Evolutionary conservation across 1,140 invertebrate species (phyloP), one percentile per base, ranked within the genome.

Genomic region (Sitophilus oryzae): DNA sequence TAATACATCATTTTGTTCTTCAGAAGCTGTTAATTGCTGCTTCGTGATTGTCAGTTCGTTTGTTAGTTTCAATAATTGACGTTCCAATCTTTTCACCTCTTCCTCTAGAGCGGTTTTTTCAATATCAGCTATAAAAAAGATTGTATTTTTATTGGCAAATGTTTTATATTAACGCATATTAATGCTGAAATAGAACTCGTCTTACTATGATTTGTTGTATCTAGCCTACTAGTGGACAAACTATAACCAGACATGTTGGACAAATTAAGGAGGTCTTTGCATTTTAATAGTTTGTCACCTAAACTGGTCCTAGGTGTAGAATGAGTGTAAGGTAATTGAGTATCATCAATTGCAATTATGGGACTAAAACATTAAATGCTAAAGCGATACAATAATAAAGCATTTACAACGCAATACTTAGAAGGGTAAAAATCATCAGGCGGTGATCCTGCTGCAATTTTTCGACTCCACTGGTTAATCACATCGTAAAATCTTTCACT

Each of bases 1-100:
- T 11, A 64, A 22, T 8, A 43, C 22, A n/a, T 64, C 62, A 44
- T 64, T 64, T 49, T 57, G 59, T 14, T 64, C 62, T 40, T 64
- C 59, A 2, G 52, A 46, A 16, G 35, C 8, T n/a, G 57, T 16
- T 16, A 64, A 45, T 38, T 64, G 62, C 9, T 59, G 38, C 37
- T 58, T 56, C 6, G 52, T 47, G 11, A 55, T 38, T 14, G 25
- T 43, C 25, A 59, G 19, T 38, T 64, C 62, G 34, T 35, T 25
- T 2, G 40, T 36, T 5, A 42, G 36, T 49, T 64, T 64, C 21
- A 30, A 45, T 19, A 59, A n/a, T 44, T 64, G 56, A 46, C 57
- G 51, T 40, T 64, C 41, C 34, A 64, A 42, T 18, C 48, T 44
- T 30, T 58, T 56, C 14, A 59, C 44, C 41, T 55, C 49, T 51